These are phyloP conservation scores for Petroica traversi DNA, from an alignment of 2,113 vertebrate genomes.

Conservation along the genomic window DNA sequence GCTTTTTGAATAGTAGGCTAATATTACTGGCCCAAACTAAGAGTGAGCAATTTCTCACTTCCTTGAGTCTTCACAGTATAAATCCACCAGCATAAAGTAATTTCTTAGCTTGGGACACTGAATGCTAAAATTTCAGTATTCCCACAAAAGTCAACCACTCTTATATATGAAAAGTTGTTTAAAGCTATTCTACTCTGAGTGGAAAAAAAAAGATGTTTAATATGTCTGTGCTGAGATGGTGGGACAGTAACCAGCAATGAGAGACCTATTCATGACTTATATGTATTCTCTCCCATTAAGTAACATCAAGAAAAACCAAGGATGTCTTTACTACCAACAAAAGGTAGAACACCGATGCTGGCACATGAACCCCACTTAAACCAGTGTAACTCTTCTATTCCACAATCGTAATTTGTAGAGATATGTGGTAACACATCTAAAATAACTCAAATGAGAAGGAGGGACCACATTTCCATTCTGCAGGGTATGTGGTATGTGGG, in stretches of 20 bases:
- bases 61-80: background rate
- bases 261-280: background rate
- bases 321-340: background rate
- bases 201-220: background rate
- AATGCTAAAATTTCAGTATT: background rate
- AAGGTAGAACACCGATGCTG: background rate
- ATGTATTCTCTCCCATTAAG: background rate
- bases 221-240: background rate
- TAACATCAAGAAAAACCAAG: background rate
- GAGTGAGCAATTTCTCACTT: background rate
- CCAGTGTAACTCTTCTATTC: background rate
- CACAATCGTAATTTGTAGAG: background rate
- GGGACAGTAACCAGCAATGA: background rate
- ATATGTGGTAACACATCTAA: background rate
- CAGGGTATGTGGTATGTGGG: background rate
- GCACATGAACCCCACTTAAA: background rate
- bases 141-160: background rate
- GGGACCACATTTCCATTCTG: background rate
- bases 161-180: background rate
- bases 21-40: background rate
- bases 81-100: background rate
- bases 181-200: background rate
- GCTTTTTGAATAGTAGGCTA: background rate
- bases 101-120: background rate
- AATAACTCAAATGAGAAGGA: background rate